Conservation (phyloP, 2,888 invertebrate species). For the Laspeyria flexula region DNA sequence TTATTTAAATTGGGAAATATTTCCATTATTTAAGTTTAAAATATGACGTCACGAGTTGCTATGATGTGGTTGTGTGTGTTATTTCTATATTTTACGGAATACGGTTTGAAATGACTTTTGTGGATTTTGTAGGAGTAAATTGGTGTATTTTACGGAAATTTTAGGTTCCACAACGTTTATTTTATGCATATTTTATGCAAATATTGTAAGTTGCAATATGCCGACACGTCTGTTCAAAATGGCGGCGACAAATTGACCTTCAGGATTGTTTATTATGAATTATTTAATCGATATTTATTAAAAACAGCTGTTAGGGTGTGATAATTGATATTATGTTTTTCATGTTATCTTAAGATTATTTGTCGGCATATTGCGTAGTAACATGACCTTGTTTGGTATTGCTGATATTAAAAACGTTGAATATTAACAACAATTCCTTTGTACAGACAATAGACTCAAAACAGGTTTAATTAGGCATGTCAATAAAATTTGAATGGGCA, state of each 20-base stretch:
- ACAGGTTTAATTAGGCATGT: not conserved
- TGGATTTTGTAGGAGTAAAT: not conserved
- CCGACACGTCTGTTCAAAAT: slow-evolving; percentile 30
- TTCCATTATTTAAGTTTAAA: slow-evolving; percentile 17
- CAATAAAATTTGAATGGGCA: not conserved
- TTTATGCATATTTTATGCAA: not conserved
- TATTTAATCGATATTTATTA: slow-evolving; percentile 30
- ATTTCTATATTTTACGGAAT: not conserved
- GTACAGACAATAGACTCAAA: not conserved
- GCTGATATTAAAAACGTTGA: not conserved
- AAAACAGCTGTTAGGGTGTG: slow-evolving; percentile 23
- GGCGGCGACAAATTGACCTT: slow-evolving; percentile 44
- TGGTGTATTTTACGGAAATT: not conserved
- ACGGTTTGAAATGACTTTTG: not conserved
- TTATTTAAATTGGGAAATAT: slow-evolving; percentile 23
- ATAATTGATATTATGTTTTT: not conserved
- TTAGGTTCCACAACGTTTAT: not conserved
- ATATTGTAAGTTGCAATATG: slow-evolving; percentile 4
- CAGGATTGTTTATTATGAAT: slow-evolving; percentile 36
- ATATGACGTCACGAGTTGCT: slow-evolving; percentile 44
- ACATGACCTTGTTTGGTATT: not conserved
- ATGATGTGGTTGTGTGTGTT: slow-evolving; percentile 40
- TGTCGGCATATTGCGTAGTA: not conserved
- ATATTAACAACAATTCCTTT: not conserved
- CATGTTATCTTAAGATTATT: not conserved